Evolutionary conservation across 2,888 invertebrate species (phyloP), one percentile per base, ranked within the genome.

Genomic region (Cosmia pyralina): DNA sequence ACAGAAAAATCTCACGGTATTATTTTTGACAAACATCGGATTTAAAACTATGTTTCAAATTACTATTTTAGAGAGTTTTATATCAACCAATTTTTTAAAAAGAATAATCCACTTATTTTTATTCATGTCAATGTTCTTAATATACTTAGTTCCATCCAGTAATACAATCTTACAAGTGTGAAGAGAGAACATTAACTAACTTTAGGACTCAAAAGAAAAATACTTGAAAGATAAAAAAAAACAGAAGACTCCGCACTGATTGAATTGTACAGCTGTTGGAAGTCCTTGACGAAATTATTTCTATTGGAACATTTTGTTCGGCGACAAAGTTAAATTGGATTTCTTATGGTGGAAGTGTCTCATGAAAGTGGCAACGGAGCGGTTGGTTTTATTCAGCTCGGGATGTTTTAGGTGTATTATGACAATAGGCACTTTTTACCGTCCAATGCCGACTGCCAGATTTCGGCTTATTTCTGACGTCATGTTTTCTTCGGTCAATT

Each of bases 251-350:
- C 86, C 85, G 79, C 88, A 82, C 93, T 94, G 95, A 95, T 95
- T 95, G 95, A 95, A 95, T 95, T 93, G 94, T 94, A 94, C 95
- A 95, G 91, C 93, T 94, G 94, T 92, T 93, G 92, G 90, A 88
- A 91, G 92, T 93, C 93, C 94, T 95, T 94, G 94, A 94, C 94
- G 93, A 94, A 95, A 95, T 95, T 95, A 95, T 95, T 95, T 95
- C 94, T 94, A 95, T 94, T 93, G 94, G 92, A 94, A 92, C 94
- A 95, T 95, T 95, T 94, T 94, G 95, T 94, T 93, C 94, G 92
- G 92, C 90, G 95, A 93, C 93, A 93, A 95, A 95, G 95, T 95
- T 95, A 95, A 95, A 95, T 95, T 95, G 94, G 94, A 95, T 95
- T 95, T 95, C 94, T 95, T 95, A 95, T 94, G 94, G 94, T 92